A percentile compares a stretch with the other conserved stretches of the same genome.
Conservation (phyloP, 2,888 invertebrate species). For the Drosophila tanythrix region DNA sequence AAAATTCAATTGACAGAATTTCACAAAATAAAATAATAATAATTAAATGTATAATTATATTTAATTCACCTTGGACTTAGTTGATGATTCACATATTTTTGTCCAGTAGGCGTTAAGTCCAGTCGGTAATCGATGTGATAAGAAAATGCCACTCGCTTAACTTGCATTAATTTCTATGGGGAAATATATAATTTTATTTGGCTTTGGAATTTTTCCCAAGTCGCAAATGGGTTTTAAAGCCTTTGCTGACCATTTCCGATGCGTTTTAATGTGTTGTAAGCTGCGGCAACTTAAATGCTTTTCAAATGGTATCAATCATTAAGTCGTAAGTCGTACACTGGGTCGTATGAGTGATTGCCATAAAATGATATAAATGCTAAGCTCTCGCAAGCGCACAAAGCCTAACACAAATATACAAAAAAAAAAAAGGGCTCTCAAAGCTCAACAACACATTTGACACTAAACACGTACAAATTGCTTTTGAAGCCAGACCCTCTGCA, state of each 20-base stretch:
- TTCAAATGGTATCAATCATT: conserved; percentile 73
- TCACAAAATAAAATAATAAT: not conserved
- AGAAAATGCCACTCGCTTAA: conserved; percentile 7
- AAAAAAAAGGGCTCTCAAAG: conserved; percentile 35
- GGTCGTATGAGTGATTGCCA: conserved; percentile 69
- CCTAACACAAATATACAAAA: conserved; percentile 1
- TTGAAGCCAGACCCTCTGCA: conserved; percentile 57
- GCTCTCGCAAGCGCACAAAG: conserved; percentile 43
- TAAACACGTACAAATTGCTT: conserved; percentile 78
- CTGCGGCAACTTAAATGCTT: conserved; percentile 61
- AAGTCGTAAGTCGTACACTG: conserved; percentile 44
- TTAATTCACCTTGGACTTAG: not conserved
- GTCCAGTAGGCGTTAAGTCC: not conserved
- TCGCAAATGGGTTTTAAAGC: conserved; percentile 68
- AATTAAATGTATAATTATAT: not conserved
- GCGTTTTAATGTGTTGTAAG: conserved; percentile 53
- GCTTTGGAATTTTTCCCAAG: not conserved
- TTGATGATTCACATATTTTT: not conserved
- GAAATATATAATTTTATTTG: not conserved
- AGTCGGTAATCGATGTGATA: conserved; percentile 33
- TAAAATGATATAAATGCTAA: conserved; percentile 60
- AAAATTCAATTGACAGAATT: not conserved
- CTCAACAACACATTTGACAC: conserved; percentile 76
- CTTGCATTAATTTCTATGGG: conserved; percentile 5
- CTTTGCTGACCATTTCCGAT: conserved; percentile 65